Evolutionary conservation across 2,113 vertebrate genomes (phyloP), one percentile per base, ranked within the genome.

Genomic region (Syngnathus scovelli): DNA sequence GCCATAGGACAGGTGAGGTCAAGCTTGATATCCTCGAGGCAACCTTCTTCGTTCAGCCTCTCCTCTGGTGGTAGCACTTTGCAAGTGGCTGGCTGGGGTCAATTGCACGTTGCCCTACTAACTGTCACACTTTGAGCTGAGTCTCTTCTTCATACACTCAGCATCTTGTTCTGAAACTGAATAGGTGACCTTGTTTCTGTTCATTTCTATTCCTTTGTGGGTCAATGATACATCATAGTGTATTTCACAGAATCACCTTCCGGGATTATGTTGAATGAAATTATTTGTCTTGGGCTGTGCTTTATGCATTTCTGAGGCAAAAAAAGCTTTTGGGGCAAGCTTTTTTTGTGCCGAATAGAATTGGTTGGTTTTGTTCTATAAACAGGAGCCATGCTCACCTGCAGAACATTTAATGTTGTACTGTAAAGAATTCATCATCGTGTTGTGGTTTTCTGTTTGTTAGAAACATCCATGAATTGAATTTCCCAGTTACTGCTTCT

Each of bases 1-100:
- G 69, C 75, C 75, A 76, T 72, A 80, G 69, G 79, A 83, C 70
- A 86, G 83, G 82, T 72, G 78, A 91, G 89, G 85, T 89, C 88
- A 89, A 87, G 84, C 69, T 61, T 59, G 67, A 41, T 61, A 66
- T 49, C 54, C 51, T 56, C 59, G 27, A 54, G 56, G 55, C 33
- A 38, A 13, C 43, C 61, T 33, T 33, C 27, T 33, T 33, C 69
- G 37, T 55, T 56, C 70, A 73, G 59, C 63, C 48, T 78, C 64
- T 58, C 61, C 72, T 81, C 73, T 68, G 84, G 82, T 82, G 79
- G 72, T 72, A 78, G 75, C 58, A 69, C 46, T 69, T 62, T 44
- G 12, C 48, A 75, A 41, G 27, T 33, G 27, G 27, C 74, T 71
- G 75, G 68, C 80, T 82, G 80, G 75, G 73, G 79, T 59, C 64